These are phyloP conservation scores for Huso huso DNA, from an alignment of 2,797 vertebrate species.

Conservation along the genomic window DNA sequence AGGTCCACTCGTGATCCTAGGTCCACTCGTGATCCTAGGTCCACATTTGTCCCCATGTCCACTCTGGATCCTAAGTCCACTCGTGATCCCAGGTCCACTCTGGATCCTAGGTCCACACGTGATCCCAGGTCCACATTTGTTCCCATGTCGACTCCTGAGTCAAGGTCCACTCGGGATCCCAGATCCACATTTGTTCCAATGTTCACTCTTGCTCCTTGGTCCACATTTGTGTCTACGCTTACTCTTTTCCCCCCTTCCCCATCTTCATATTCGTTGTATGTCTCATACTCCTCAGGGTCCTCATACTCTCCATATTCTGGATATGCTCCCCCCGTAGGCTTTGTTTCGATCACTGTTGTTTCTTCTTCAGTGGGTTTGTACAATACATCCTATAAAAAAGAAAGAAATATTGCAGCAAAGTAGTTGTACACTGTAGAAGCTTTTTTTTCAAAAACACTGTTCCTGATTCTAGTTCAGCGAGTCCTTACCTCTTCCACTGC, in stretches of 20 bases:
- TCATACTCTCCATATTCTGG: slow-evolving; percentile 31
- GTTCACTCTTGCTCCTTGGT: not conserved
- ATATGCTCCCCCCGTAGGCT: not conserved
- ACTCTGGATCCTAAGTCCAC: slow-evolving; percentile 23
- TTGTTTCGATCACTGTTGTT: not conserved
- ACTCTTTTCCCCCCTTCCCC: not conserved
- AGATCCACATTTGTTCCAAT: not conserved
- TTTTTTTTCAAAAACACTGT: too few species aligned
- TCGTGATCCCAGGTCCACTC: slow-evolving; percentile 8
- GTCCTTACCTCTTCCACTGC: slow-evolving; percentile 48
- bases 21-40: not conserved
- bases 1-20: not conserved
- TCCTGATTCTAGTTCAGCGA: not conserved
- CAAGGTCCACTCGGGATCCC: too few species aligned
- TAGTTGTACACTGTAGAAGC: too few species aligned
- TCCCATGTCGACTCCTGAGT: too few species aligned
- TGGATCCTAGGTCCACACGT: slow-evolving; percentile 25
- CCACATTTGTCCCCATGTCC: not conserved
- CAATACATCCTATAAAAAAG: not conserved
- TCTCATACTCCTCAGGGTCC: slow-evolving; percentile 34
- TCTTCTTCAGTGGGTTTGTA: not conserved
- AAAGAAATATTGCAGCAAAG: not conserved
- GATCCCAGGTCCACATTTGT: not conserved
- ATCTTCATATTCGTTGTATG: slow-evolving; percentile 37
- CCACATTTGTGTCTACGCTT: not conserved